Conservation (phyloP, 2,797 vertebrate genomes). For the Syngnathus rostellatus region DNA sequence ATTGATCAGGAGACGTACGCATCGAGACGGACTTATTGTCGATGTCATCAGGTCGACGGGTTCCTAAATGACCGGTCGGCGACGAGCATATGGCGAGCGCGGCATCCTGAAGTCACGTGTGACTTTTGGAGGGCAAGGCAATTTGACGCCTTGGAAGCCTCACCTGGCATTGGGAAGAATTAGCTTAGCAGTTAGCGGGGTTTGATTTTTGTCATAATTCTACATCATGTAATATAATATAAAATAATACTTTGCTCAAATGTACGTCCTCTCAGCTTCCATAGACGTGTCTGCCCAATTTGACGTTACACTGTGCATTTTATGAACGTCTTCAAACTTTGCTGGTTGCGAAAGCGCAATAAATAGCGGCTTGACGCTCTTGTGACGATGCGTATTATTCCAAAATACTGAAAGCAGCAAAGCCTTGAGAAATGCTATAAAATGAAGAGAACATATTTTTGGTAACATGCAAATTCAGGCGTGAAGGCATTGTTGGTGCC, state of each 20-base stretch:
- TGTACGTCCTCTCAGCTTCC: background rate
- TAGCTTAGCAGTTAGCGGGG: background rate
- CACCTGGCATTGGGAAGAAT: background rate
- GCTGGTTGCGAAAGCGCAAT: too few relatives aligned
- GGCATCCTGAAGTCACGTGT: conserved; percentile 21
- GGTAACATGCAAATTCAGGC: too few relatives aligned
- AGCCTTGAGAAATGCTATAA: background rate
- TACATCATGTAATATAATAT: too few relatives aligned
- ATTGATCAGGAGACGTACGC: conserved; percentile 32
- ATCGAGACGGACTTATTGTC: conserved; percentile 19
- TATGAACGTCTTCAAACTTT: background rate
- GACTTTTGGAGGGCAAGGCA: conserved; percentile 20
- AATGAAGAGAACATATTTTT: background rate
- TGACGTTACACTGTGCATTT: too few relatives aligned
- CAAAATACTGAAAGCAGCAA: too few relatives aligned
- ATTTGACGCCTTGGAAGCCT: background rate
- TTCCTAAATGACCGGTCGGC: conserved; percentile 6
- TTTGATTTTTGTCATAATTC: too few relatives aligned
- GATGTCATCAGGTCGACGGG: conserved; percentile 6
- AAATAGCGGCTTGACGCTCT: too few relatives aligned
- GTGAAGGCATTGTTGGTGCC: conserved; percentile 62
- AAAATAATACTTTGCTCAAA: too few relatives aligned
- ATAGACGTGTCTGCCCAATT: too few relatives aligned
- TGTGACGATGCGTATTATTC: too few relatives aligned
- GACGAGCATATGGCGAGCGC: conserved; percentile 26